Percentiles rank a stretch among this genome's conserved stretches.
Conservation (phyloP, 2,888 invertebrate genomes). For the Thecocarcelia acutangulata region DNA sequence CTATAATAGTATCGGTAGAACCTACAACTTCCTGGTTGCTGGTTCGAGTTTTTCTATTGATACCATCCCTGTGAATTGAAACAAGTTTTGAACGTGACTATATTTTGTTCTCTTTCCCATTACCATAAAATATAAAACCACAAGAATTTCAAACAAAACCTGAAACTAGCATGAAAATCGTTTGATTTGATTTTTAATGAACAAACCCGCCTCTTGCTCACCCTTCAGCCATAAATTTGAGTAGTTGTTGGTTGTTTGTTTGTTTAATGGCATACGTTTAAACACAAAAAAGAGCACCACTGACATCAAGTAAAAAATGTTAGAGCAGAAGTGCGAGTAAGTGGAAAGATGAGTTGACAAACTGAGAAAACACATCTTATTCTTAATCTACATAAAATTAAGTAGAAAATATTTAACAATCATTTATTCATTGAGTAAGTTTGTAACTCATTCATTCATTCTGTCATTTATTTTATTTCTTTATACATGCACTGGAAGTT, state of each 20-base stretch:
- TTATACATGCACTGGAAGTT: slow-evolving; percentile 7
- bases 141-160: slow-evolving; percentile 33
- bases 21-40: too few species aligned
- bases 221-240: neutral
- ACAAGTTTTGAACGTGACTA: slow-evolving; percentile 13
- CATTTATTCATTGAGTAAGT: slow-evolving; percentile 47
- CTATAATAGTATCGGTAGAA: too few species aligned
- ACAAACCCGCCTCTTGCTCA: slow-evolving; percentile 30
- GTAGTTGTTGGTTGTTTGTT: neutral
- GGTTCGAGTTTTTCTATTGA: too few species aligned
- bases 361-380: slow-evolving; percentile 27
- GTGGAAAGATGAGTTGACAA: neutral
- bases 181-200: slow-evolving; percentile 53
- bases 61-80: too few species aligned
- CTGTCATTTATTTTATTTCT: slow-evolving; percentile 40
- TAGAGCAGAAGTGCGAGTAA: neutral
- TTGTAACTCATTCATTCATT: slow-evolving; percentile 29
- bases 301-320: neutral
- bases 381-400: slow-evolving; percentile 62
- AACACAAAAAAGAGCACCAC: slow-evolving; percentile 13
- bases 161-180: slow-evolving; percentile 41
- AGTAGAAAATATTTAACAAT: slow-evolving; percentile 53
- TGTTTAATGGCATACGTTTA: slow-evolving; percentile 14
- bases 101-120: neutral
- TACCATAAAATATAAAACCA: slow-evolving; percentile 25